Percentiles rank a stretch among this genome's conserved stretches.
phyloP scores from a whole-genome alignment of 1,140 invertebrate species.

The Dreissena rostriformis region DNA sequence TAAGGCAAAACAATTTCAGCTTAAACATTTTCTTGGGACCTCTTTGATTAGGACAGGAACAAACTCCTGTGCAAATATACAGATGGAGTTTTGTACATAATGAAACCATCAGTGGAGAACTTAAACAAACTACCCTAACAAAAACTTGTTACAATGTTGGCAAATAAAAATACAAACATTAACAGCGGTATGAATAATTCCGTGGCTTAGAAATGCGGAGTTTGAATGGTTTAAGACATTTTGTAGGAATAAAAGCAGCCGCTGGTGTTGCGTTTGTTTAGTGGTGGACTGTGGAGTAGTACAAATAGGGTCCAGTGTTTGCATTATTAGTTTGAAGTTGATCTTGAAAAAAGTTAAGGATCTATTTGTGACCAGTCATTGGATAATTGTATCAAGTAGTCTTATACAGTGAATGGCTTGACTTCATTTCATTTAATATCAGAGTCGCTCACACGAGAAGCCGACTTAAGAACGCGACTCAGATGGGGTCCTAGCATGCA shows the following conservation, averaged over 20 bases:
- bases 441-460: no score
- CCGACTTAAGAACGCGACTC: no score
- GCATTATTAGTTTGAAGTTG: slow-evolving; percentile 13
- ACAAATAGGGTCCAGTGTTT: slow-evolving; percentile 29
- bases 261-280: background rate
- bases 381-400: no score
- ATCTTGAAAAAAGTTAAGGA: slow-evolving; percentile 24
- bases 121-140: slow-evolving; percentile 4
- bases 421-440: no score
- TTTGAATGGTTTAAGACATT: background rate
- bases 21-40: slow-evolving; percentile 17
- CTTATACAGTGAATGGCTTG: no score
- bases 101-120: slow-evolving; percentile 18
- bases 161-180: slow-evolving; percentile 45
- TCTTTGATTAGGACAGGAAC: slow-evolving; percentile 50
- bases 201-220: background rate
- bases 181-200: background rate
- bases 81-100: background rate
- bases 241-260: no score
- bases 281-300: slow-evolving; percentile 11
- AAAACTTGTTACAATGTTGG: slow-evolving; percentile 38
- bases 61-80: slow-evolving; percentile 41
- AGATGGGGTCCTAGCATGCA: background rate
- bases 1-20: slow-evolving; percentile 9
- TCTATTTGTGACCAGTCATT: background rate